Base-by-base conservation (phyloP, 2,888 invertebrate genomes). In the Drosophila putrida region DNA sequence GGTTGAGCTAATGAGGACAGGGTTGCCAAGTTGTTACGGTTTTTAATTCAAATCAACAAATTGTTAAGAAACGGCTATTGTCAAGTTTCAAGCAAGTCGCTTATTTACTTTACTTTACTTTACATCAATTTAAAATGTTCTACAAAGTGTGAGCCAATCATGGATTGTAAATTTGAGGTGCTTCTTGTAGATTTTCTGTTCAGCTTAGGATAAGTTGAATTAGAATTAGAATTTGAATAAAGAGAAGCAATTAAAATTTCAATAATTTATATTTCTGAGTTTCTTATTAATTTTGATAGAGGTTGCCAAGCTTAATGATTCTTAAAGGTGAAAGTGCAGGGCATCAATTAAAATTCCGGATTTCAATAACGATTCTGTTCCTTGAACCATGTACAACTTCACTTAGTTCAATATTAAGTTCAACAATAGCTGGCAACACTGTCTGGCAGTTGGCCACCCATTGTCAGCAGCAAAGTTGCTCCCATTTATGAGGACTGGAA, bases 401-500 rank as follows among this genome's bases (percentile, higher is more conserved):
- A n/a, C 33, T 33, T 27, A 43, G 25, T 25, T 20, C 20, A 9
- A 4, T n/a, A 41, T 25, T 33, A 11, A 0, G 27, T 25, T 41
- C 6, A 25, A 20, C 31, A 11, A 49, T 11, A 35, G 49, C 8
- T 50, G 49, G 33, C 50, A 44, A 35, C 54, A 44, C 43, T 55
- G 11, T 20, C 8, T 25, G 25, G 3, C 44, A 8, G 38, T 61
- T 36, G 57, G 57, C 57, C 61, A 38, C 55, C 55, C 60, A 60
- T 60, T 62, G 57, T 59, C 49, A 82, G 77, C 49, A 82, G 77
- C 85, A 53, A 55, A 58, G 44, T 43, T 66, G 71, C 51, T 68
- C 83, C 82, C 82, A 84, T 84, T 84, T 85, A 87, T 83, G 85
- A 84, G 65, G 55, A 71, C 33, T 71, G 55, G 71, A 78, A 85